Conservation (phyloP, 2,113 vertebrate species). For the Brachirus orientalis region DNA sequence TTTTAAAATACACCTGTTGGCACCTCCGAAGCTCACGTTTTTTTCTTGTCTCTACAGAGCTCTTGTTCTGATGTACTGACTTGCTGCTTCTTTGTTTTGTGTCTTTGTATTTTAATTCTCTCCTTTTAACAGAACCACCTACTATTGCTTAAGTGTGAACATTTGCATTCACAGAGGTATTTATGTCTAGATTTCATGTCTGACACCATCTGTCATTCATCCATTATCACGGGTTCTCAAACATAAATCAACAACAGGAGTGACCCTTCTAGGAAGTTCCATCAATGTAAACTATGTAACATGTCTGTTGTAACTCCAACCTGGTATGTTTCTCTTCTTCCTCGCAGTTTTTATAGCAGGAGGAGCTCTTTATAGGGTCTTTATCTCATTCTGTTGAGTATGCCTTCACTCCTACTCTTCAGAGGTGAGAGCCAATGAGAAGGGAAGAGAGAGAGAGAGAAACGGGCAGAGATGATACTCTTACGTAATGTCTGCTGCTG, state of each 20-base stretch:
- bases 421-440: constrained; percentile 38
- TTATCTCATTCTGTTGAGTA: constrained; percentile 47
- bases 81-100: no score
- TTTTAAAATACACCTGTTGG: no score
- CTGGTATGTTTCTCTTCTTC: constrained; percentile 5
- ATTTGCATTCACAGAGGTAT: no score
- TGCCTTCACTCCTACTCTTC: constrained; percentile 36
- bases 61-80: no score
- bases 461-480: constrained; percentile 27
- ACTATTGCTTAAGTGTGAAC: neutral
- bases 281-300: neutral
- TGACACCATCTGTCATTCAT: neutral
- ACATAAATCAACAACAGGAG: no score
- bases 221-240: neutral
- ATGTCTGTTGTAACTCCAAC: constrained; percentile 24
- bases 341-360: constrained; percentile 34
- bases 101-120: neutral
- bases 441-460: constrained; percentile 10
- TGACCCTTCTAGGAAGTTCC: neutral
- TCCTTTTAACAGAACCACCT: neutral
- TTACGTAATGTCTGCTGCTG: constrained; percentile 58
- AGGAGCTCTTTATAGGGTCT: constrained; percentile 40
- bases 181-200: constrained; percentile 8
- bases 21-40: no score
- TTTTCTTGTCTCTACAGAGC: no score